Evolutionary conservation across 2,113 vertebrate species (phyloP).

Genomic region (Actenoides lindsayi): DNA sequence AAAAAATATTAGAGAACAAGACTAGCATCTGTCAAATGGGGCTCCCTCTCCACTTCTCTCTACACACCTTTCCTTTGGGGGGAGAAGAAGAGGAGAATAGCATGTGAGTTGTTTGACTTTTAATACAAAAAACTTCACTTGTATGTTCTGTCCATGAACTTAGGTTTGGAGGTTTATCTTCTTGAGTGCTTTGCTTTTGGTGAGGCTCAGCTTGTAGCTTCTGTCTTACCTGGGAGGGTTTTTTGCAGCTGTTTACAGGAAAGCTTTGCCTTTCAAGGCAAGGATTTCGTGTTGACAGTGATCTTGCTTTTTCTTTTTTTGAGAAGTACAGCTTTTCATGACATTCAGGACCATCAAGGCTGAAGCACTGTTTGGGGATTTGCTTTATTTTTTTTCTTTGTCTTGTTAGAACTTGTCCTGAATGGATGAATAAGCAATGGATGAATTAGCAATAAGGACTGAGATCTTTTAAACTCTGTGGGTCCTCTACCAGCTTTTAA

Average conservation of each 20-base stretch:
- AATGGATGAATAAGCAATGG: neutral
- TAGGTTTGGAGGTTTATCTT: neutral
- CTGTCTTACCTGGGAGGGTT: neutral
- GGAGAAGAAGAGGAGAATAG: slow-evolving; percentile 50
- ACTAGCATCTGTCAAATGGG: slow-evolving; percentile 46
- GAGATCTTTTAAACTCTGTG: neutral
- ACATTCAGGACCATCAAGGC: neutral
- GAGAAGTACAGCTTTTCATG: neutral
- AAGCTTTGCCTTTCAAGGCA: neutral
- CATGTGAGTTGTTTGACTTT: slow-evolving; percentile 44
- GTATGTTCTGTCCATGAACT: neutral
- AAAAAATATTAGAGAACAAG: slow-evolving; percentile 6
- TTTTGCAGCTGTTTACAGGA: neutral
- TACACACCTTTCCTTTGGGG: slow-evolving; percentile 29
- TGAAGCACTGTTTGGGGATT: neutral
- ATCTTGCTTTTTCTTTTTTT: neutral
- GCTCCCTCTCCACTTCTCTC: slow-evolving; percentile 34
- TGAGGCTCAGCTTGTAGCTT: neutral
- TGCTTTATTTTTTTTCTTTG: neutral
- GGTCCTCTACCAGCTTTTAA: neutral
- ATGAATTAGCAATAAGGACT: neutral
- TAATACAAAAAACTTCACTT: neutral
- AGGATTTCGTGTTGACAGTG: neutral
- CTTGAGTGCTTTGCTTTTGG: neutral
- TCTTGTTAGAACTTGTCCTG: neutral